Percentiles rank a stretch among this genome's conserved stretches.
phyloP scores from a whole-genome alignment of 2,888 invertebrate genomes.

The Xestia rhomboidea region DNA sequence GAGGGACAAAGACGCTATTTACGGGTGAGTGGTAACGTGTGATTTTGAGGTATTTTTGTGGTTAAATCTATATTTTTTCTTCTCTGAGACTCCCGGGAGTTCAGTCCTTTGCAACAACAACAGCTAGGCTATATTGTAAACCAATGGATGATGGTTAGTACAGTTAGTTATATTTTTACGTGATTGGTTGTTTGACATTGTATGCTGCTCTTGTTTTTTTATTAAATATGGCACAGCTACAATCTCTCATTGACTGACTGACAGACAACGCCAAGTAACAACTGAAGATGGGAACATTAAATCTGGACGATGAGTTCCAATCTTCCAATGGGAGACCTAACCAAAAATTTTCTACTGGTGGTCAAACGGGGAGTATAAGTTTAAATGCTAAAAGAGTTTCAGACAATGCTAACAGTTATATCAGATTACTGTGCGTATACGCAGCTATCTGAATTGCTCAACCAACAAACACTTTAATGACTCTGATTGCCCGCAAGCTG shows the following conservation, averaged over 20 bases:
- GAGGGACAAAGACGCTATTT: slow-evolving; percentile 99
- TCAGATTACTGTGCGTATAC: neutral
- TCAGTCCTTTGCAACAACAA: neutral
- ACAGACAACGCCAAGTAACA: neutral
- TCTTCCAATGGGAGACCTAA: neutral
- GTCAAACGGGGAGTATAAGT: neutral
- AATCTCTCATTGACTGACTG: neutral
- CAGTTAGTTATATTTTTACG: neutral
- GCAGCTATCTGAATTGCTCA: slow-evolving; percentile 5
- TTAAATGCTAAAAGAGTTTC: neutral
- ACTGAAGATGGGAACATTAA: neutral
- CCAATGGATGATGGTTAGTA: neutral
- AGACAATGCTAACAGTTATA: neutral
- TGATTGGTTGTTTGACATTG: neutral
- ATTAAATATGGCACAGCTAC: neutral
- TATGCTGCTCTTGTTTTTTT: neutral
- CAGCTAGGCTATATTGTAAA: neutral
- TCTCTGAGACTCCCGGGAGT: neutral
- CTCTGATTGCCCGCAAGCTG: slow-evolving; percentile 18
- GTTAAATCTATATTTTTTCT: slow-evolving; percentile 9
- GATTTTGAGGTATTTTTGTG: slow-evolving; percentile 66
- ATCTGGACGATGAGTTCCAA: neutral
- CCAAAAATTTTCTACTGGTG: neutral
- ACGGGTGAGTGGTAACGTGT: slow-evolving; percentile 95
- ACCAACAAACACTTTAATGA: neutral